Evolutionary conservation across 2,797 vertebrate species (phyloP), one percentile per base, ranked within the genome.

Genomic region (Carapus acus): DNA sequence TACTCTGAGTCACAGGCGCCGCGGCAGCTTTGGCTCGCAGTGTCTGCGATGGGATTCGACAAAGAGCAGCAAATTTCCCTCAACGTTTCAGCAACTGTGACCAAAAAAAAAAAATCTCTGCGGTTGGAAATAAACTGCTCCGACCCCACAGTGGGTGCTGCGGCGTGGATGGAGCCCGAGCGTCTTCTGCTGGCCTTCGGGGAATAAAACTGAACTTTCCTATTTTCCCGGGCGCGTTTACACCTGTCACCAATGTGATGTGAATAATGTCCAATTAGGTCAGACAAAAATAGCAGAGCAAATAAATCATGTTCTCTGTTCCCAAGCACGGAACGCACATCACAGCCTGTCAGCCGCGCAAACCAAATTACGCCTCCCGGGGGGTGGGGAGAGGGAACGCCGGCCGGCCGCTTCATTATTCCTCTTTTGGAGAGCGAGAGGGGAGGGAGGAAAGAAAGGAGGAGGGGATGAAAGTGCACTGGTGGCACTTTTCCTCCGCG

Each of bases 191-290:
- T 51, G n/a, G 48, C 46, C 65, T 58, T 43, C 39, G 17, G 79
- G 73, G 68, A 60, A 73, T 69, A 61, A 50, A 62, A 71, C 72
- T 69, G 63, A 62, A 67, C 67, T 69, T 76, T 62, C 37, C 63
- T 66, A 63, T 78, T 73, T n/a, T 54, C 54, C 55, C 20, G 23
- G 46, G 37, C 67, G 58, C 70, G 68, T 79, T 73, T 73, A 65
- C 68, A 74, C 59, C 41, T 52, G 79, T 71, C 80, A 81, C 34
- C 39, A 70, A 77, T 61, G 51, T 62, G 62, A 71, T 54, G 58
- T 42, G 65, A 76, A 86, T 82, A 75, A 86, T 81, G 75, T 85
- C 80, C 81, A 87, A 87, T 88, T 86, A 87, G 83, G 82, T 77
- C 78, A 80, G 75, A 79, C 83, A 74, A 75, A 79, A 81, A 83